Percentiles rank a stretch among this genome's conserved stretches.
Evolutionary conservation across 2,113 vertebrate species (phyloP).

Genomic region (Pterocles orientalis): DNA sequence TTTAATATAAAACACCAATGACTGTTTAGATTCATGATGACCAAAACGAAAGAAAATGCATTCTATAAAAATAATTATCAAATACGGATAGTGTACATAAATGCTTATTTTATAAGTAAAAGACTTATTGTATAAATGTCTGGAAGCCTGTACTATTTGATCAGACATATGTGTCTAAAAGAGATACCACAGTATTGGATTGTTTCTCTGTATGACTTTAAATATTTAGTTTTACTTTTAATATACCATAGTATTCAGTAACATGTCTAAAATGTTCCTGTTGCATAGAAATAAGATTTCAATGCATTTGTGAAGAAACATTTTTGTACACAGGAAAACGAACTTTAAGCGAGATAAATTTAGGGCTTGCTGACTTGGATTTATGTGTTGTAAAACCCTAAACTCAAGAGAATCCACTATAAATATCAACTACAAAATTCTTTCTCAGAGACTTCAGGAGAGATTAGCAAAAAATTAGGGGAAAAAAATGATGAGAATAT

Average conservation of each 20-base stretch:
- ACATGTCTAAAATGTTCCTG: not conserved
- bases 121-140: not conserved
- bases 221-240: not conserved
- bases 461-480: fast-evolving
- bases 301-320: not conserved
- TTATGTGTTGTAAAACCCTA: not conserved
- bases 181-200: not conserved
- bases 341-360: not conserved
- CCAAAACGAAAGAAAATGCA: not conserved
- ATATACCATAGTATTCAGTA: not conserved
- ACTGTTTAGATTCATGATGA: not conserved
- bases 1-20: not conserved
- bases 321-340: not conserved
- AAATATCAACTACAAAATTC: not conserved
- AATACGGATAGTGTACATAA: not conserved
- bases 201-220: not conserved
- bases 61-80: not conserved
- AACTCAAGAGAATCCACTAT: not conserved
- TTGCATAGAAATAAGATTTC: not conserved
- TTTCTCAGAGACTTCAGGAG: not conserved
- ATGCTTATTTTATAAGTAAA: not conserved
- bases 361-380: not conserved
- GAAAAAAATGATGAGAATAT: not conserved
- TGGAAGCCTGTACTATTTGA: not conserved
- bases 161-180: not conserved